These are phyloP conservation scores for Cotesia glomerata DNA, from an alignment of 1,140 invertebrate genomes.

Conservation along the genomic window DNA sequence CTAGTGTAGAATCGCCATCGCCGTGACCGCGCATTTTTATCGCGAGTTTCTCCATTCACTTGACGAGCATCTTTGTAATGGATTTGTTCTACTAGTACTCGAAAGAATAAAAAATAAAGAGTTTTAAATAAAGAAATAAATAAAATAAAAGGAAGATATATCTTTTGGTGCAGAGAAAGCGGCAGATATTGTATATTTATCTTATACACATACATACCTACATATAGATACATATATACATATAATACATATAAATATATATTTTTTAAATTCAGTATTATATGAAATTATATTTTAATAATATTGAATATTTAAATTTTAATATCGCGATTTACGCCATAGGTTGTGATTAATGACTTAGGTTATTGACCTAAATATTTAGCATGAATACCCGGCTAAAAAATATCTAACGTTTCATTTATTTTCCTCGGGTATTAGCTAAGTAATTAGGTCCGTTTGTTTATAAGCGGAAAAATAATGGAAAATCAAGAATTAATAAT, in stretches of 20 bases:
- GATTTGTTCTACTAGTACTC: conserved; percentile 1
- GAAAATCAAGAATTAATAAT: neutral
- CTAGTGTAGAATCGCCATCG: conserved; percentile 12
- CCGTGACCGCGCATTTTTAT: conserved; percentile 32
- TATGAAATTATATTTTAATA: conserved; percentile 17
- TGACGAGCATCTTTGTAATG: conserved; percentile 13
- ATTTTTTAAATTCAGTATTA: conserved; percentile 33
- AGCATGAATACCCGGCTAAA: neutral
- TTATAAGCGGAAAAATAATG: neutral
- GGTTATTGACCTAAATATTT: conserved; percentile 38
- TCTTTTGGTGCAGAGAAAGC: conserved; percentile 19
- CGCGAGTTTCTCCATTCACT: conserved; percentile 22
- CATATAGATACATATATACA: too few species aligned
- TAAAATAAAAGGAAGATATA: neutral
- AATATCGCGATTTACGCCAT: neutral
- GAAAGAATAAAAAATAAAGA: neutral
- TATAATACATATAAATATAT: too few species aligned
- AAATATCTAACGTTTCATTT: too few species aligned
- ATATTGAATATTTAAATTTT: neutral
- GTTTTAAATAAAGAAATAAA: too few species aligned
- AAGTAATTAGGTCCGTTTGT: neutral
- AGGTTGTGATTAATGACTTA: conserved; percentile 28
- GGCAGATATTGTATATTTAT: neutral
- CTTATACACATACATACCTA: neutral
- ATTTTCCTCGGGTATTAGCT: too few species aligned